Evolutionary conservation across 2,113 vertebrate species (phyloP).

Genomic region (Dipodomys merriami): DNA sequence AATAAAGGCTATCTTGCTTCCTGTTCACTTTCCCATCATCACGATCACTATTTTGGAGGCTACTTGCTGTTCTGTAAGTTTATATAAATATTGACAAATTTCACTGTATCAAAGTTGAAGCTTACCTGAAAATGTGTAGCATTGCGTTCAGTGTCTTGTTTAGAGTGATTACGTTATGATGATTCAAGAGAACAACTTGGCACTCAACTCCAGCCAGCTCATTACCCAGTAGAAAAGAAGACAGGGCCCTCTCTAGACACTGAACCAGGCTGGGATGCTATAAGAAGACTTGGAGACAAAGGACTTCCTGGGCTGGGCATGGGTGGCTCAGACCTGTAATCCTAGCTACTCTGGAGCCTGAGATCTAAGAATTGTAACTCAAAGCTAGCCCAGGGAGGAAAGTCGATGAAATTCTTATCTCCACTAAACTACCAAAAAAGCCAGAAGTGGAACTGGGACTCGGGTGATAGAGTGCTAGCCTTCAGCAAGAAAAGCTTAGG

Average conservation of each 20-base stretch:
- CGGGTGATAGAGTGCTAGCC: too few species aligned
- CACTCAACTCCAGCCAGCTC: background rate
- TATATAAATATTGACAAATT: background rate
- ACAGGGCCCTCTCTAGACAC: background rate
- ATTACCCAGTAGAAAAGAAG: background rate
- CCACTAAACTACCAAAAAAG: too few species aligned
- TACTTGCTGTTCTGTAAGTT: background rate
- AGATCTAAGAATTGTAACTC: too few species aligned
- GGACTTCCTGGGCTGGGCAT: background rate
- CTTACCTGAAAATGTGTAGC: background rate
- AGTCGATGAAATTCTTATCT: too few species aligned
- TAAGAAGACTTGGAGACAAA: background rate
- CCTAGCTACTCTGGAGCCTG: too few species aligned
- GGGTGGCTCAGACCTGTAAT: too few species aligned
- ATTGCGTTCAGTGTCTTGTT: background rate
- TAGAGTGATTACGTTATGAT: background rate
- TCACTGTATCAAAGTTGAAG: background rate
- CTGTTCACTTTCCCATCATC: background rate
- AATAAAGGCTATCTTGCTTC: background rate
- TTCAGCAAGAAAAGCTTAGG: too few species aligned
- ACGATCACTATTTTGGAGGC: background rate
- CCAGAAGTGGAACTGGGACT: too few species aligned
- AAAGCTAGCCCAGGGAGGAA: too few species aligned
- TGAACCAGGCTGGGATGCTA: background rate
- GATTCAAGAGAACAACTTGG: background rate